phyloP scores from a whole-genome alignment of 2,113 vertebrate genomes.

The Plecotus auritus region DNA sequence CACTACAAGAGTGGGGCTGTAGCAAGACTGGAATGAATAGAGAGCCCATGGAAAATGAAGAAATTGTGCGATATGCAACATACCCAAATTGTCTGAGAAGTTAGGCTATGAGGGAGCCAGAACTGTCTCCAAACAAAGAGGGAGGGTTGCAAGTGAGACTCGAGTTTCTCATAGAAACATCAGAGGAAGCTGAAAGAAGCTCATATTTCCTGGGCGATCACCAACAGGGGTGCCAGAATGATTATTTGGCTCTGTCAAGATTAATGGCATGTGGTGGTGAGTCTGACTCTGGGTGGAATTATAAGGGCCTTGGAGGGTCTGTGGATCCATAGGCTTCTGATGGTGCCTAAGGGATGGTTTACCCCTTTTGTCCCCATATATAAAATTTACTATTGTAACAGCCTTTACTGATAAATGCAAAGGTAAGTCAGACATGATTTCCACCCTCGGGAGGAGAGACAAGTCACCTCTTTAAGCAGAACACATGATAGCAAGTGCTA shows the following conservation, averaged over 20 bases:
- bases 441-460: background rate
- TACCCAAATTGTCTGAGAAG: background rate
- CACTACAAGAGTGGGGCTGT: background rate
- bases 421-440: background rate
- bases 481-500: background rate
- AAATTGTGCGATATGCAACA: background rate
- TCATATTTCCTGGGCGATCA: background rate
- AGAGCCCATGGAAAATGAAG: background rate
- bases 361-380: background rate
- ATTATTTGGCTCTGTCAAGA: background rate
- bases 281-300: background rate
- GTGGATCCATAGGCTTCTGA: background rate
- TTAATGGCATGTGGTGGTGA: background rate
- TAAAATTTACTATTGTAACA: background rate
- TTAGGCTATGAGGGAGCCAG: background rate
- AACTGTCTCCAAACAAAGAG: background rate
- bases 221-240: background rate
- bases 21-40: background rate
- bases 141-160: background rate
- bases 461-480: background rate
- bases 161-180: background rate
- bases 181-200: background rate
- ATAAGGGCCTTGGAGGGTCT: background rate
- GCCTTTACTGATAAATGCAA: background rate
- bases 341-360: background rate